Conservation (phyloP, 2,797 vertebrate species). For the Notamacropus eugenii region DNA sequence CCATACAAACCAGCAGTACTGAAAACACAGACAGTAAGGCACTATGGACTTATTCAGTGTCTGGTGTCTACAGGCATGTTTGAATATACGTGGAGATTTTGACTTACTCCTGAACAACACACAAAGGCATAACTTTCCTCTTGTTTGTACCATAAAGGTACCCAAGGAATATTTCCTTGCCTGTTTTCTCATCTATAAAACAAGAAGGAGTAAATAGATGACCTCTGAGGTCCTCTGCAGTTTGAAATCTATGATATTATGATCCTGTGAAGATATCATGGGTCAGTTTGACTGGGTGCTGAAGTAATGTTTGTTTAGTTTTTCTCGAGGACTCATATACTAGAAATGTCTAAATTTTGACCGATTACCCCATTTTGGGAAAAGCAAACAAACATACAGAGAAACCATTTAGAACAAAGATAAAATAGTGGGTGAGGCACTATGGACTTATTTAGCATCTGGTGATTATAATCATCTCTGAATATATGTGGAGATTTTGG, state of each 20-base stretch:
- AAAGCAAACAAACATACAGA: not conserved
- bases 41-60: not conserved
- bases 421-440: not conserved
- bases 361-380: not conserved
- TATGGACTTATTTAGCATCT: not conserved
- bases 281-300: not conserved
- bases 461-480: not conserved
- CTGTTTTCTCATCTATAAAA: not conserved
- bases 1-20: not conserved
- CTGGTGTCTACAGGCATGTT: not conserved
- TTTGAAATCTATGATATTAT: not conserved
- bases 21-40: not conserved
- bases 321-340: not conserved
- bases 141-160: rapidly evolving
- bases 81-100: not conserved
- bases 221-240: not conserved
- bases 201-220: not conserved
- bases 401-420: not conserved
- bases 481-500: not conserved
- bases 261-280: not conserved
- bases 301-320: not conserved
- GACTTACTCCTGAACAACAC: not conserved
- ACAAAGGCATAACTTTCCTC: too few species aligned
- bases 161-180: not conserved
- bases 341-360: not conserved